These are phyloP conservation scores for Keiferia lycopersicella DNA, from an alignment of 2,888 invertebrate genomes.

Conservation along the genomic window DNA sequence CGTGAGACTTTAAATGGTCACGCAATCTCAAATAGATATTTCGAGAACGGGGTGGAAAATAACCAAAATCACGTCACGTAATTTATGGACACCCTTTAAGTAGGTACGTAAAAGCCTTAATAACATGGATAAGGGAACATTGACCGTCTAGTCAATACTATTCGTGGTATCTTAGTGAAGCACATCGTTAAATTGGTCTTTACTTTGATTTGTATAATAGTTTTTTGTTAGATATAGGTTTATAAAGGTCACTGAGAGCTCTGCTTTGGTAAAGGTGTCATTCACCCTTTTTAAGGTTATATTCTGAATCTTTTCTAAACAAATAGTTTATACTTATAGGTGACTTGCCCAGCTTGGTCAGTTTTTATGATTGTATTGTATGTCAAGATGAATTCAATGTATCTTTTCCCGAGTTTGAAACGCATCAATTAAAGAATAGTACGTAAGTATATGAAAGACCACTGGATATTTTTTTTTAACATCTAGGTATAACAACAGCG, in stretches of 20 bases:
- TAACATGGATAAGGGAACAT: not conserved
- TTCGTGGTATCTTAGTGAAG: not conserved
- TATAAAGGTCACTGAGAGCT: not conserved
- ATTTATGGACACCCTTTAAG: not conserved
- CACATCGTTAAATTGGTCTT: slow-evolving; percentile 1
- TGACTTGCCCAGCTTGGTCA: no score
- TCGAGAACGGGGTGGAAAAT: no score
- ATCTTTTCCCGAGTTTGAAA: no score
- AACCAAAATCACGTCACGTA: not conserved
- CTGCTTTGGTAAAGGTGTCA: not conserved
- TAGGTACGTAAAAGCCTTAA: not conserved
- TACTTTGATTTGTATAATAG: slow-evolving; percentile 1
- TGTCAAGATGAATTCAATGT: no score
- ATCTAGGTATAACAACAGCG: no score
- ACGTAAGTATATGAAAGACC: no score
- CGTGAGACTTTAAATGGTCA: no score
- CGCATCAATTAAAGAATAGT: no score
- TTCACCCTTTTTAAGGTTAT: not conserved
- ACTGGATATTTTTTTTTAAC: no score
- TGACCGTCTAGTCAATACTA: slow-evolving; percentile 7
- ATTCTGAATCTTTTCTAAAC: not conserved
- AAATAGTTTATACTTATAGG: no score
- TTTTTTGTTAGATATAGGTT: not conserved
- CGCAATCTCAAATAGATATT: no score
- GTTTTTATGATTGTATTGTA: no score